Percentiles rank a stretch among this genome's conserved stretches.
Conservation (phyloP, 2,113 vertebrate genomes). For the Gasterosteus aculeatus region DNA sequence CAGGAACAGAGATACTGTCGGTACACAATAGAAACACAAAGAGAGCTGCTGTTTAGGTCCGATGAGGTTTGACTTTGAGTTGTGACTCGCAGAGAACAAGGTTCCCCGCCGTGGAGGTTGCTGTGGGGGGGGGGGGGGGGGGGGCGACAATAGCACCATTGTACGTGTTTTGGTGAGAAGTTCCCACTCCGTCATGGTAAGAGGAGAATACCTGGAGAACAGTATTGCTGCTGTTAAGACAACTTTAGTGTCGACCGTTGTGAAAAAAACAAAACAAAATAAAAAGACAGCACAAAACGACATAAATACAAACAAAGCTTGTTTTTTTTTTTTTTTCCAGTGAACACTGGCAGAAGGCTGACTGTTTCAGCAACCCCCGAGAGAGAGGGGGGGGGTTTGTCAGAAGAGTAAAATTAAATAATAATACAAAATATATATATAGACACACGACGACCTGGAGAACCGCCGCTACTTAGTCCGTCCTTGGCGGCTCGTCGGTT, state of each 20-base stretch:
- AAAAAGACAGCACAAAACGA: constrained; percentile 66
- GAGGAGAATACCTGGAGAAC: constrained; percentile 81
- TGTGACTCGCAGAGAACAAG: constrained; percentile 84
- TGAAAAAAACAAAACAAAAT: constrained; percentile 60
- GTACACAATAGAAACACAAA: constrained; percentile 69
- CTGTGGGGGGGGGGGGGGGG: constrained; percentile 40
- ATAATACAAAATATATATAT: constrained; percentile 73
- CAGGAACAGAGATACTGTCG: constrained; percentile 69
- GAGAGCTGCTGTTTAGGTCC: constrained; percentile 84
- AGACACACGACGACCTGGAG: constrained; percentile 33
- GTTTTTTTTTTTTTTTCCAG: constrained; percentile 66
- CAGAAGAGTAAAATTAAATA: constrained; percentile 80
- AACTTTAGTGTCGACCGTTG: constrained; percentile 85
- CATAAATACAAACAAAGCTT: constrained; percentile 80
- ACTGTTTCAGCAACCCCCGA: constrained; percentile 81
- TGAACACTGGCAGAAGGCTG: constrained; percentile 88
- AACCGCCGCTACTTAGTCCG: constrained; percentile 87
- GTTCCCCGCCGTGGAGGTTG: constrained; percentile 81
- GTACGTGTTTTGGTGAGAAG: constrained; percentile 74
- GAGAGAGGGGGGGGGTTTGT: constrained; percentile 73
- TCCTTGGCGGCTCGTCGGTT: constrained; percentile 96
- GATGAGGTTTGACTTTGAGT: constrained; percentile 86
- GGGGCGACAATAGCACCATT: constrained; percentile 80
- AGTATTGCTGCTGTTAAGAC: constrained; percentile 89
- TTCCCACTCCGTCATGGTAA: constrained; percentile 76